Evolutionary conservation across 2,888 invertebrate species (phyloP), one percentile per base, ranked within the genome.

Genomic region (Campoplex capitator): DNA sequence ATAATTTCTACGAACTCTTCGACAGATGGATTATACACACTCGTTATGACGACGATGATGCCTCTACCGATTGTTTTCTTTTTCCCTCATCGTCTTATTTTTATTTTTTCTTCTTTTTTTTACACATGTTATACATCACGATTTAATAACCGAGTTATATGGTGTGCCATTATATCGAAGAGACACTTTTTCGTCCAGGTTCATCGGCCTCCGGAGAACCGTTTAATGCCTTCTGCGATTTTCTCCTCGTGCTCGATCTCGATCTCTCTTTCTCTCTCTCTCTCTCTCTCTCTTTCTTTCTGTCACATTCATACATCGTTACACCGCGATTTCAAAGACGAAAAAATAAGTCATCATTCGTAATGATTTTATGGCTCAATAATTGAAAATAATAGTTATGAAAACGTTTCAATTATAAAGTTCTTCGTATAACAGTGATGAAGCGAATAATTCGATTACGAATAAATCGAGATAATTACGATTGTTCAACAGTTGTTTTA

Each of bases 1-100:
- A 92, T 92, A 89, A 92, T 92, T 91, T 91, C 90, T 78, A 84
- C 89, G 88, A 89, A 88, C 87, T 84, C 73, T 73, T 56, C 45
- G 77, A 88, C 90, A 90, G 91, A 88, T 90, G 91, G 90, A 88
- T 86, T 88, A 87, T 88, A 88, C 89, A 45, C 79, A 45, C 79
- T 92, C 89, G 89, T 92, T 91, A 91, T 84, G 81, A 87, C 75
- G 87, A 81, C 65, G 83, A 74, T 80, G 85, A 86, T 65, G 84
- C 85, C 75, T 84, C 77, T 79, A 48, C 78, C 77, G 38, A 80
- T 78, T 82, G 56, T 56, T 84, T 77, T 74, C 70, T 75, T 35
- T 77, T 32, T 58, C 23, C 23, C 18, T 62, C 23, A 45, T 35
- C 13, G 2, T 62, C 23, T 28, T 8, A 67, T 73, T 35, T 79